These are phyloP conservation scores for Arothron firmamentum DNA, from an alignment of 2,113 vertebrate species.

Conservation along the genomic window DNA sequence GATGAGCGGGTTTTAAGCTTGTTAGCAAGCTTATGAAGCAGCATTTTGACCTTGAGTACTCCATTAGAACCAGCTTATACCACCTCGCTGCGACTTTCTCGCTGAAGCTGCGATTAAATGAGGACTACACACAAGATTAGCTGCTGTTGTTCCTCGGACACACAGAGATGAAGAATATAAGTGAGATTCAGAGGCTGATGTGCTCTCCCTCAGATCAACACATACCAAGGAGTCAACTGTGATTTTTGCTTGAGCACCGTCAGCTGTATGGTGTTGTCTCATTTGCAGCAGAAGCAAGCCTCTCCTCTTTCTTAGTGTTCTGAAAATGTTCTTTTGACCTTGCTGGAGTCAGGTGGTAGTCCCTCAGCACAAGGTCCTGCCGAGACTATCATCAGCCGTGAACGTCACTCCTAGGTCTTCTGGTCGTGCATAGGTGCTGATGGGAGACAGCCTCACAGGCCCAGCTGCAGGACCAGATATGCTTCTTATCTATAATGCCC, in stretches of 20 bases:
- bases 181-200: too few species aligned
- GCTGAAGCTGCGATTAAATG: conserved; percentile 23
- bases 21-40: conserved; percentile 60
- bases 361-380: conserved; percentile 26
- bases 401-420: conserved; percentile 49
- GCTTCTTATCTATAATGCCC: conserved; percentile 64
- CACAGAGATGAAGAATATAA: too few species aligned
- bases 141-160: neutral
- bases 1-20: conserved; percentile 55
- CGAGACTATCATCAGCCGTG: conserved; percentile 49
- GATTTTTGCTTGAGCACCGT: too few species aligned
- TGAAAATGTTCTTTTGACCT: conserved; percentile 3
- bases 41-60: conserved; percentile 43
- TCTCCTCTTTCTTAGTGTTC: too few species aligned
- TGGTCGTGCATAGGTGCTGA: conserved; percentile 47
- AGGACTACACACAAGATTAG: conserved; percentile 7
- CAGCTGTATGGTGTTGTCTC: too few species aligned
- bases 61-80: conserved; percentile 44
- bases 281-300: too few species aligned
- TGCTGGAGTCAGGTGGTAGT: conserved; percentile 29
- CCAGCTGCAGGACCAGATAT: conserved; percentile 61
- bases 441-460: conserved; percentile 49
- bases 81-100: conserved; percentile 24
- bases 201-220: too few species aligned
- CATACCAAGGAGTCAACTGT: too few species aligned